Conservation (phyloP, 2,113 vertebrate species). For the Tyto alba region DNA sequence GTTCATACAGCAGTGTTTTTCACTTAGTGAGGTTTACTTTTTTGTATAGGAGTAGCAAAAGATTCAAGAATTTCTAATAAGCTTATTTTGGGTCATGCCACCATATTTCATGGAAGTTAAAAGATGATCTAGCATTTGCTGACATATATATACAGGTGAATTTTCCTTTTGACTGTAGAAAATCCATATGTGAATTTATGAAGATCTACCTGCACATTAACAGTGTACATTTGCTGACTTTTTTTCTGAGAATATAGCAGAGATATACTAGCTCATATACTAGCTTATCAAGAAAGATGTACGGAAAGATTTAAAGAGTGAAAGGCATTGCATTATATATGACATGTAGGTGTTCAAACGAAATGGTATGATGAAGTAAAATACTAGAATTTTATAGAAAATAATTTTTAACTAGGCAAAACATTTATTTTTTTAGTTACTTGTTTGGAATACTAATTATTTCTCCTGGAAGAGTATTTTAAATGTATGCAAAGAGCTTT, state of each 20-base stretch:
- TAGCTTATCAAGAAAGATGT: neutral
- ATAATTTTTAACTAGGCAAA: neutral
- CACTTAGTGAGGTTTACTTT: neutral
- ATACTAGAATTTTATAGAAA: neutral
- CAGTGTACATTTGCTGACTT: neutral
- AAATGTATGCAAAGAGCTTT: neutral
- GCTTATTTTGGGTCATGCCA: neutral
- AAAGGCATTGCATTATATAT: neutral
- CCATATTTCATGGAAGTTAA: neutral
- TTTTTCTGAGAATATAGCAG: neutral
- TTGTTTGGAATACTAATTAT: neutral
- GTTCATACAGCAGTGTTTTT: neutral
- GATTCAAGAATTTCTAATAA: neutral
- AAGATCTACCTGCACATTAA: neutral
- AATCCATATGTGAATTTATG: neutral
- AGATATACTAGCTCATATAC: neutral
- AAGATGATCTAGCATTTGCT: neutral
- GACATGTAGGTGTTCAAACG: neutral
- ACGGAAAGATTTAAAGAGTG: neutral
- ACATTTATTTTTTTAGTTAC: neutral
- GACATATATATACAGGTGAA: neutral
- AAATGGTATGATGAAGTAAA: neutral
- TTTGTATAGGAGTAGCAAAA: neutral
- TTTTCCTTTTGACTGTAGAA: neutral
- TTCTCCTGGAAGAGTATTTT: neutral